phyloP scores from a whole-genome alignment of 1,140 invertebrate species.

The Drosophila simulans region DNA sequence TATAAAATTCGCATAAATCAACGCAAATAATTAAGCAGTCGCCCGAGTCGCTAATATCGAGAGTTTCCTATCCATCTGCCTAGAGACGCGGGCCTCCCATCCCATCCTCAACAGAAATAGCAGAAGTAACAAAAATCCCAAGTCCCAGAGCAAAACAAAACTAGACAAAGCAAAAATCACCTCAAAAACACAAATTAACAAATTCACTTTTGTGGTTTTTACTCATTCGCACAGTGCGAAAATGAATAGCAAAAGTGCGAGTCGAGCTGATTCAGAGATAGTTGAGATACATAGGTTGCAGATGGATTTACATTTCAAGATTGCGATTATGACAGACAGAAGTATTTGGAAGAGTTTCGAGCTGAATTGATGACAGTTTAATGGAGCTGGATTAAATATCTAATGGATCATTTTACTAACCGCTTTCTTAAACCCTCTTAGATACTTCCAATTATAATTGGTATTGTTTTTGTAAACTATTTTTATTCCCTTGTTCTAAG shows the following conservation, averaged over 20 bases:
- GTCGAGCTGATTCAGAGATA: constrained; percentile 24
- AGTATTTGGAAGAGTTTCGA: neutral
- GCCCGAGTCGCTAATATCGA: constrained; percentile 62
- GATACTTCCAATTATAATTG: too few relatives aligned
- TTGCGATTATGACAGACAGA: neutral
- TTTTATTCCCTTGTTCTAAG: too few relatives aligned
- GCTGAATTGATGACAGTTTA: constrained; percentile 11
- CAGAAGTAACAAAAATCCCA: constrained; percentile 6
- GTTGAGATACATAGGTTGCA: constrained; percentile 45
- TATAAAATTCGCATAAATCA: constrained; percentile 78
- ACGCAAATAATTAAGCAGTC: constrained; percentile 74
- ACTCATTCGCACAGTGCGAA: constrained; percentile 52
- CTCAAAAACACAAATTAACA: constrained; percentile 53
- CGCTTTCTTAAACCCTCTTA: too few relatives aligned
- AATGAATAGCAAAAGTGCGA: constrained; percentile 52
- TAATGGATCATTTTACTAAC: too few relatives aligned
- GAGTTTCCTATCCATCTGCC: constrained; percentile 43
- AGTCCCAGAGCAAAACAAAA: constrained; percentile 24
- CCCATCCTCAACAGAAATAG: neutral
- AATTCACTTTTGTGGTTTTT: constrained; percentile 56
- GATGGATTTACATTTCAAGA: neutral
- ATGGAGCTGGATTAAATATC: neutral
- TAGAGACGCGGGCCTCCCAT: constrained; percentile 30
- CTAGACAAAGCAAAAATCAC: constrained; percentile 33
- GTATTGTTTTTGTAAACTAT: neutral